Conservation (phyloP, 2,113 vertebrate species). For the Erinaceus europaeus region DNA sequence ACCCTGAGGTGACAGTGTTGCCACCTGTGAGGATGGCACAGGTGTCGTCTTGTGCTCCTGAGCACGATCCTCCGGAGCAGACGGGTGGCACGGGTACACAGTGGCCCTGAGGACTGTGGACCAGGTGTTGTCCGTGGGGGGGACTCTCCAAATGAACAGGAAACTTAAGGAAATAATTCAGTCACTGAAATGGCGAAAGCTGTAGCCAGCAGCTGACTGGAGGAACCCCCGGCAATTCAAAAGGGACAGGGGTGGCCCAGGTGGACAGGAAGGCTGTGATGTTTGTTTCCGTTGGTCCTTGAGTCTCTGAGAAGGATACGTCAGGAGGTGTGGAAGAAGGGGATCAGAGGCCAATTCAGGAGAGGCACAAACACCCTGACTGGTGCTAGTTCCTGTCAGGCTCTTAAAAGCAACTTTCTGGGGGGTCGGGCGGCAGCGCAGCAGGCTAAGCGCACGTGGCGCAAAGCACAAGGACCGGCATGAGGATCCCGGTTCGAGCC, state of each 20-base stretch:
- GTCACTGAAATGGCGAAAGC: conserved; percentile 6
- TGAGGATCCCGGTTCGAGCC: no score
- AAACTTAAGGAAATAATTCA: conserved; percentile 33
- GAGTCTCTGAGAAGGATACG: background rate
- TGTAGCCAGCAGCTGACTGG: background rate
- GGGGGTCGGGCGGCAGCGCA: no score
- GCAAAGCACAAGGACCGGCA: no score
- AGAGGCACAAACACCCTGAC: background rate
- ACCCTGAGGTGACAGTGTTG: background rate
- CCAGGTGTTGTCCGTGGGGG: conserved; percentile 15
- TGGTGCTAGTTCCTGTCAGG: background rate
- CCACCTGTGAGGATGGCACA: no score
- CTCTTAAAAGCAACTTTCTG: no score
- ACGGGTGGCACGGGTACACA: background rate
- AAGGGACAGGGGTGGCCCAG: background rate
- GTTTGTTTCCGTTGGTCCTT: conserved; percentile 8
- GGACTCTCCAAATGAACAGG: conserved; percentile 31
- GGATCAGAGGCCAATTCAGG: background rate
- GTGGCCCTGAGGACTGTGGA: conserved; percentile 42
- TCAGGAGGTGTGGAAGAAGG: background rate
- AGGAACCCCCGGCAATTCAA: background rate
- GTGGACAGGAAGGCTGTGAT: background rate
- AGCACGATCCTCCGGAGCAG: no score
- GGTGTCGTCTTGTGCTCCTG: no score
- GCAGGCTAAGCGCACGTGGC: no score